These are phyloP conservation scores for Halocynthia aurantium DNA, from an alignment of 23 tunicate genomes.

Conservation along the genomic window DNA sequence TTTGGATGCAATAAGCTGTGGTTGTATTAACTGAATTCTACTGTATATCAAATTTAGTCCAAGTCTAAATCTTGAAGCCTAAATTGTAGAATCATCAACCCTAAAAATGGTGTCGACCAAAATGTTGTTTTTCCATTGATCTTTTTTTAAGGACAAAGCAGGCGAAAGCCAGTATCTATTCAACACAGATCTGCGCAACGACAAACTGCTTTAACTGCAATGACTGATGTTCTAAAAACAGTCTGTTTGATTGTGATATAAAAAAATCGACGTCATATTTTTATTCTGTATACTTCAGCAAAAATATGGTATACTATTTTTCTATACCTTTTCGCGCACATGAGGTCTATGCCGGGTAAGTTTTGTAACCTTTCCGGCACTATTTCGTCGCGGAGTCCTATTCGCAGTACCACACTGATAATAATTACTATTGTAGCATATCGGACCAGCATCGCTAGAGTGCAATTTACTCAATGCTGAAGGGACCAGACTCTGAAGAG, in stretches of 20 bases:
- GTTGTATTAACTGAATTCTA: too few relatives aligned
- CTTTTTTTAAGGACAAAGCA: too few relatives aligned
- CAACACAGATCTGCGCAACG: background rate
- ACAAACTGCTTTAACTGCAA: too few relatives aligned
- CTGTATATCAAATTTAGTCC: too few relatives aligned
- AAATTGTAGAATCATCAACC: too few relatives aligned
- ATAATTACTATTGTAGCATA: background rate
- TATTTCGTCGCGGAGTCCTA: conserved; percentile 18
- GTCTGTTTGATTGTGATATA: background rate
- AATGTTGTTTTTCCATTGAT: too few relatives aligned
- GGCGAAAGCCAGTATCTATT: too few relatives aligned
- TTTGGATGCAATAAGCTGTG: too few relatives aligned
- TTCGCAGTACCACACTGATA: conserved; percentile 7
- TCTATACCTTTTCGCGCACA: conserved; percentile 16
- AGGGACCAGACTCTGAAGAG: background rate
- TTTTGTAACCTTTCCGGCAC: conserved; percentile 26
- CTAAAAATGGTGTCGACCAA: too few relatives aligned
- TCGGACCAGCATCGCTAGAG: conserved; percentile 1
- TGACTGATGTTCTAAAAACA: background rate
- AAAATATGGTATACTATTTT: background rate
- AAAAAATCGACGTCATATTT: background rate
- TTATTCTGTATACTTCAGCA: background rate
- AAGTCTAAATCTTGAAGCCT: too few relatives aligned
- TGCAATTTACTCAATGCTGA: background rate
- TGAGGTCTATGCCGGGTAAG: conserved; percentile 24